Evolutionary conservation across 2,888 invertebrate species (phyloP).

Genomic region (Drosophila pegasa): DNA sequence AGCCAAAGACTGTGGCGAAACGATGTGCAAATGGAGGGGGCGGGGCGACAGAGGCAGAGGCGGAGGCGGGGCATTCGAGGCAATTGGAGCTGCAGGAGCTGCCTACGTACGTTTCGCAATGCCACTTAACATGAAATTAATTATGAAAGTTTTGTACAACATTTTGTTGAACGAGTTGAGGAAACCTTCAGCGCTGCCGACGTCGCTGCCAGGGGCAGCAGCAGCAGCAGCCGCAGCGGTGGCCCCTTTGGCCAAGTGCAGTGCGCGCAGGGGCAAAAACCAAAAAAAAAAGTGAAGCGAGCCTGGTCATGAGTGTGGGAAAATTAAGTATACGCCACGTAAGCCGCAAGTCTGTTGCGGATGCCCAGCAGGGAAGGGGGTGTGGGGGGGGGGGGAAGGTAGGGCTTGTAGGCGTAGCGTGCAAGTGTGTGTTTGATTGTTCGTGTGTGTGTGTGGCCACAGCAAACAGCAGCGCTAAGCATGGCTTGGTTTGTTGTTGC

Average conservation of each 20-base stretch:
- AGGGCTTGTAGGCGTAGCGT: too few relatives aligned
- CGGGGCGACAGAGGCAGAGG: neutral
- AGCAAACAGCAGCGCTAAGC: conserved; percentile 43
- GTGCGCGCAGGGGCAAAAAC: conserved; percentile 18
- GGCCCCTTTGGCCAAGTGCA: conserved; percentile 36
- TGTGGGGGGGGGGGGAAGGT: too few relatives aligned
- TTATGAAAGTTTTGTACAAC: conserved; percentile 80
- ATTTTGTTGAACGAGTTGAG: conserved; percentile 79
- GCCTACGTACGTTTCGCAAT: conserved; percentile 63
- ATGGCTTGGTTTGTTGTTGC: conserved; percentile 25
- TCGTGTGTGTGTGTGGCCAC: conserved; percentile 38
- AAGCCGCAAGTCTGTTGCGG: conserved; percentile 63
- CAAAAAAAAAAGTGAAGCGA: conserved; percentile 56
- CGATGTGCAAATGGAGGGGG: conserved; percentile 22
- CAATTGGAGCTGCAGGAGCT: conserved; percentile 27
- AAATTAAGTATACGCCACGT: conserved; percentile 78
- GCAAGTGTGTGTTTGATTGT: conserved; percentile 18
- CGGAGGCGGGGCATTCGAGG: neutral
- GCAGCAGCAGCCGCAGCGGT: conserved; percentile 11
- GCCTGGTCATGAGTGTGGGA: conserved; percentile 64
- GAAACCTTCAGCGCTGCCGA: conserved; percentile 58
- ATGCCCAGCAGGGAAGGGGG: conserved; percentile 46
- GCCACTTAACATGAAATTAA: conserved; percentile 81
- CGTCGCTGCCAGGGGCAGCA: conserved; percentile 12
- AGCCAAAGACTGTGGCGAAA: conserved; percentile 24